Evolutionary conservation across 1,140 invertebrate genomes (phyloP).

Genomic region (Hyposmocoma kahamanoa): DNA sequence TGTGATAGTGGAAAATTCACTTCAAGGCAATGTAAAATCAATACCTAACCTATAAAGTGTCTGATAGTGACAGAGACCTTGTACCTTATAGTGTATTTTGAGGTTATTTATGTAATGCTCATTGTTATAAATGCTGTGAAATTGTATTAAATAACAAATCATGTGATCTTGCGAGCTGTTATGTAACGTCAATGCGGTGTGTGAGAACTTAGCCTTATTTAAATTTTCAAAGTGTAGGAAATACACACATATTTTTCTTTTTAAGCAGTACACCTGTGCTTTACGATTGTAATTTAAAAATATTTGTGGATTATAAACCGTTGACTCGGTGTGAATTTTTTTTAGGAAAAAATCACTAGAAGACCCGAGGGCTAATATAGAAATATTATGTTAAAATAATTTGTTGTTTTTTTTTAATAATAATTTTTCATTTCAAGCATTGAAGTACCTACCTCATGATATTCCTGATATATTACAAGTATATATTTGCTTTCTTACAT

Average conservation of each 20-base stretch:
- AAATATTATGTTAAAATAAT: slow-evolving; percentile 41
- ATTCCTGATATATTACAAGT: no score
- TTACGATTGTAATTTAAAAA: no score
- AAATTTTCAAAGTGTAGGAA: no score
- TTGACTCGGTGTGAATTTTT: slow-evolving; percentile 60
- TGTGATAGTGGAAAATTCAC: background rate
- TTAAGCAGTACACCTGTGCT: no score
- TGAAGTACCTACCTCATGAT: slow-evolving; percentile 2
- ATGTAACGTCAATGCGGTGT: slow-evolving; percentile 46
- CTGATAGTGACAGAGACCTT: slow-evolving; percentile 33
- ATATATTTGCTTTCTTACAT: background rate
- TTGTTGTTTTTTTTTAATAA: slow-evolving; percentile 12
- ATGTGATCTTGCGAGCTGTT: slow-evolving; percentile 51
- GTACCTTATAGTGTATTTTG: slow-evolving; percentile 19
- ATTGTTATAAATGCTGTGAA: slow-evolving; percentile 34
- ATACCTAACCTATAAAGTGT: slow-evolving; percentile 19
- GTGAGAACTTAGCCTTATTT: no score
- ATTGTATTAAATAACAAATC: slow-evolving; percentile 32
- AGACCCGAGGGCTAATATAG: slow-evolving; percentile 59
- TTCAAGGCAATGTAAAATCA: slow-evolving; percentile 9
- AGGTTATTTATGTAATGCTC: slow-evolving; percentile 21
- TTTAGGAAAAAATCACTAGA: slow-evolving; percentile 51
- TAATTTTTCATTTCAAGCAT: background rate
- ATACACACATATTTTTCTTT: no score
- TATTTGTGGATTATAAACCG: no score